A percentile compares a stretch with the other conserved stretches of the same genome.
Conservation (phyloP, 2,797 vertebrate genomes). For the Oophaga sylvatica region DNA sequence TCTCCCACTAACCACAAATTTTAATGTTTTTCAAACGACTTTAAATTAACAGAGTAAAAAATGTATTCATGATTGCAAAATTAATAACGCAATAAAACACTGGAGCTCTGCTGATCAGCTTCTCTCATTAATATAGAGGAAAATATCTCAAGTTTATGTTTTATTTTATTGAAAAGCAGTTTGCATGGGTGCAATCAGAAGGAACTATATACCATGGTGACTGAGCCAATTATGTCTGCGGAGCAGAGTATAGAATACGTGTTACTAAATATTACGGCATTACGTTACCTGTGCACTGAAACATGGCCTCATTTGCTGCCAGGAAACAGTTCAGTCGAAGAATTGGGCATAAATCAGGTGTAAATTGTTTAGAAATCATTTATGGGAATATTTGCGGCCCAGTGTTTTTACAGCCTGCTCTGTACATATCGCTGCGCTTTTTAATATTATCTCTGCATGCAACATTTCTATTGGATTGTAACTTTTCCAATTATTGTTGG, state of each 20-base stretch:
- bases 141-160: slow-evolving; percentile 49
- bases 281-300: slow-evolving; percentile 39
- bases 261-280: slow-evolving; percentile 45
- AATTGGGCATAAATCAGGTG: slow-evolving; percentile 41
- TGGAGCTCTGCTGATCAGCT: slow-evolving; percentile 36
- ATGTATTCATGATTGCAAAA: slow-evolving; percentile 51
- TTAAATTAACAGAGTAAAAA: slow-evolving; percentile 55
- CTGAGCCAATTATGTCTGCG: slow-evolving; percentile 43
- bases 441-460: slow-evolving; percentile 12
- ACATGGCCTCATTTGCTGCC: slow-evolving; percentile 35
- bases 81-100: slow-evolving; percentile 55
- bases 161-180: slow-evolving; percentile 38
- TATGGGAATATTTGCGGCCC: slow-evolving; percentile 38
- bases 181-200: slow-evolving; percentile 35
- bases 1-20: slow-evolving; percentile 48
- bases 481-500: background rate
- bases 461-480: slow-evolving; percentile 2
- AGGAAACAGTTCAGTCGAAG: slow-evolving; percentile 33
- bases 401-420: slow-evolving; percentile 25
- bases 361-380: slow-evolving; percentile 47
- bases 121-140: slow-evolving; percentile 42
- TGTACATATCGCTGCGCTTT: background rate
- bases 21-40: slow-evolving; percentile 50
- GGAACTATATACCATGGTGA: slow-evolving; percentile 49
- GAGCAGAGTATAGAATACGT: slow-evolving; percentile 24